Base-by-base conservation (phyloP, 2,113 vertebrate genomes). In the Hucho hucho region DNA sequence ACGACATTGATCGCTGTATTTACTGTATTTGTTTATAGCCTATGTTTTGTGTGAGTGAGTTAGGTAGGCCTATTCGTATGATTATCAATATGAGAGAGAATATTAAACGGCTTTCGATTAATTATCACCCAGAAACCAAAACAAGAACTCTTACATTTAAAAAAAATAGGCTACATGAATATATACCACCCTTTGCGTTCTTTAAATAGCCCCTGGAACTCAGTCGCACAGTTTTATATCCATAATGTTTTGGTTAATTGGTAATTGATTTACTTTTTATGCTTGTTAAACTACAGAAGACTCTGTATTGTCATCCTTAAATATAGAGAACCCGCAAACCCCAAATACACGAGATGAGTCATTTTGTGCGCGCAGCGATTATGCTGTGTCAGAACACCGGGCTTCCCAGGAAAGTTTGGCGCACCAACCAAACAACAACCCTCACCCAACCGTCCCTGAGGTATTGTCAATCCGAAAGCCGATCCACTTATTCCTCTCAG, bases 371-470 rank as follows among this genome's bases (percentile, higher is more conserved):
- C 64, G 26, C 64, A 29, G 64, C 64, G 22, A 28, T 25, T 16
- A 69, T 4, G n/a, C 49, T 14, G 66, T 85, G 70, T 83, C 80
- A 84, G 83, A 83, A 75, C 69, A 29, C 4, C 3, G 14, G 32
- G 74, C 79, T 81, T 75, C 64, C 64, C 76, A 72, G 64, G 46
- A 56, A 76, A 74, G 49, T 72, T 76, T 85, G 68, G 80, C 81
- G 13, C 26, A 6, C 63, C 63, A 14, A 28, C 64, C 28, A n/a
- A 67, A 32, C n/a, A 61, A 56, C 63, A 28, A 20, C 64, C 1
- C 75, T 77, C 29, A 80, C 49, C 72, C 61, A 65, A 6, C 13
- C 46, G 63, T 64, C 61, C 61, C 61, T 64, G 37, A 25, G 43
- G n/a, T 49, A 73, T 20, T 61, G 37, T 77, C 61, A 69, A 75